Evolutionary conservation across 1,140 invertebrate genomes (phyloP), one percentile per base, ranked within the genome.

Genomic region (Trichonephila inaurata): DNA sequence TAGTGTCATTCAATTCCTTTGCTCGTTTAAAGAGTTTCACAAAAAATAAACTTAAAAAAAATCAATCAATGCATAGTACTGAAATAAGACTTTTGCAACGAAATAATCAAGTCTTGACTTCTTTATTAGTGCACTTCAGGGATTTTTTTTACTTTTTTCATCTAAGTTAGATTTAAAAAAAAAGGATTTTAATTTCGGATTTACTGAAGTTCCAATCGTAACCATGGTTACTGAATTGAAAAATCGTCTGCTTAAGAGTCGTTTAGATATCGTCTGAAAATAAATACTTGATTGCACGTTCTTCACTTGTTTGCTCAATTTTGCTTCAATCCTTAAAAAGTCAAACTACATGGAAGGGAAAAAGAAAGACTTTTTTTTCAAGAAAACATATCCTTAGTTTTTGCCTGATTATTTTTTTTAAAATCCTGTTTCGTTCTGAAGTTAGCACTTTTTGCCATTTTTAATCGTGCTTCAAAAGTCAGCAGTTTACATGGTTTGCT

Each of bases 231-330:
- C 87, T 18, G n/a, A 72, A 66, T 72, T 72, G 40, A 89, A 64
- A 89, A 72, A 89, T 69, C 33, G 33, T 40, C 58, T 89, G 14
- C 40, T 8, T 21, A 62, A 58, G 33, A 88, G 44, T 28, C 24
- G 58, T 69, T 89, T 69, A 28, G 24, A 72, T 66, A 69, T 72
- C 86, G 8, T 18, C 40, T 51, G 14, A 72, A 89, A 89, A 89
- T 72, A 89, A 89, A 72, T 40, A 89, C 64, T 69, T 44, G 87
- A 89, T 89, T 89, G 87, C 87, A 33, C 24, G 64, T 24, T 77
- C 6, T 72, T 10, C 64, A 89, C 1, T 89, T 89, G 87, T 72
- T 89, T 89, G 87, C 24, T 69, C 61, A 72, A 89, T 72, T 89
- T 89, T 72, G 21, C 24, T 62, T 40, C 85, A 28, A 19, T 2